Evolutionary conservation across 2,113 vertebrate species (phyloP), one percentile per base, ranked within the genome.

Genomic region (Kobus ellipsiprymnus): DNA sequence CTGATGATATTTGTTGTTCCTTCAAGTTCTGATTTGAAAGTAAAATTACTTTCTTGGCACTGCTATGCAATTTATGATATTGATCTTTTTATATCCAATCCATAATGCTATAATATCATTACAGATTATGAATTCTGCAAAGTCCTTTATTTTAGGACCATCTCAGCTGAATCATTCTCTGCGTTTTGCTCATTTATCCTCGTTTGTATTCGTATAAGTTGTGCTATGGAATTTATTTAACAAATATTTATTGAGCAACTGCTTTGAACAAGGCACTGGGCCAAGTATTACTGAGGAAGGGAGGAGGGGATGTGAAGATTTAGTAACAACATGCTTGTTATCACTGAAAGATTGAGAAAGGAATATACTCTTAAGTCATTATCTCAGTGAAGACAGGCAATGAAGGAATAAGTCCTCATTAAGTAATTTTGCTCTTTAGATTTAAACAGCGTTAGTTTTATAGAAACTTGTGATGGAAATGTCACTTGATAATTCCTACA

Each of bases 21-120:
- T 94, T 97, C 94, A 96, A 82, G 87, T 96, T 94, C 97, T 97
- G 92, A 97, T 97, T 88, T 97, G 95, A 95, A 94, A 98, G 94
- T 97, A 88, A 96, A 93, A 97, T 97, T 87, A 96, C 87, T 95
- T 93, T 96, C 87, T 96, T 97, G 95, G 94, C 87, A 95, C 50
- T 94, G 81, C 59, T 90, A 2, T 64, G 55, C 78, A 86, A 33
- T 98, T 94, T 95, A 83, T 85, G 89, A 94, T 95, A 89, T 89
- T 92, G 95, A 97, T 97, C 94, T 98, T 90, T 97, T 92, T 91
- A 82, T 94, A 92, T 25, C 54, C 60, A 82, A 29, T 95, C 92
- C 88, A 54, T 97, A 96, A 96, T 96, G 92, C 87, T 81, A 27
- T 94, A 84, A 67, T 64, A 25, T 90, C 74, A 57, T 77, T 92